phyloP scores from a whole-genome alignment of 2,113 vertebrate genomes.

The Tetrax tetrax region DNA sequence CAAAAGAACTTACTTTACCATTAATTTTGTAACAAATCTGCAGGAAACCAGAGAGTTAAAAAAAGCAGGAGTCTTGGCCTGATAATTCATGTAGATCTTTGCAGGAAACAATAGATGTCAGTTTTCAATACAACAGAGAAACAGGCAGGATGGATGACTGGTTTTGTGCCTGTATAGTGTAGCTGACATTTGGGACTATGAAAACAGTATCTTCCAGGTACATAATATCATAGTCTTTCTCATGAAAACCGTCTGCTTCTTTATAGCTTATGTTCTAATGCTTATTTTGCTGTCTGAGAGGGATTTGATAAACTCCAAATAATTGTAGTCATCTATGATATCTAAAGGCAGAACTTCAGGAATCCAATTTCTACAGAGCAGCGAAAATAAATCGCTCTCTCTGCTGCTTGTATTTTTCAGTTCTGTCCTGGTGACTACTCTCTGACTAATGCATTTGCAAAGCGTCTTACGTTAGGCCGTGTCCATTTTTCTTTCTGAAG shows the following conservation, averaged over 20 bases:
- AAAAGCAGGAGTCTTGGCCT: not conserved
- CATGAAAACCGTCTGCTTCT: not conserved
- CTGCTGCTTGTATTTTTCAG: not conserved
- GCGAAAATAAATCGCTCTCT: slow-evolving; percentile 3
- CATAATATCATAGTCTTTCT: not conserved
- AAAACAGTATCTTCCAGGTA: not conserved
- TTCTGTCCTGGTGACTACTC: not conserved
- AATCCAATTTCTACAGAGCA: slow-evolving; percentile 27
- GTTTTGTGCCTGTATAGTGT: not conserved
- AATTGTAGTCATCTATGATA: slow-evolving; percentile 18
- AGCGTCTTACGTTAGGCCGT: slow-evolving; percentile 19
- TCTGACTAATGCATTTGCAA: slow-evolving; percentile 41
- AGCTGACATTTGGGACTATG: not conserved
- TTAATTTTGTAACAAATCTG: not conserved
- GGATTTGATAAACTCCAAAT: slow-evolving; percentile 43
- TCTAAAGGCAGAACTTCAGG: slow-evolving; percentile 23
- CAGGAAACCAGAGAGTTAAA: not conserved
- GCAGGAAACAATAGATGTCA: not conserved
- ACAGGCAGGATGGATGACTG: not conserved
- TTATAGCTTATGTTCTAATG: not conserved
- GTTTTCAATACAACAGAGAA: not conserved
- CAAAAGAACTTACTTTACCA: not conserved
- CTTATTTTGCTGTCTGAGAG: slow-evolving; percentile 4
- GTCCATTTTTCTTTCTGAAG: slow-evolving; percentile 30
- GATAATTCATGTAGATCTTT: not conserved